Percentiles rank a stretch among this genome's conserved stretches.
phyloP scores from a whole-genome alignment of 1,140 invertebrate genomes.

The Aphaenogaster floridana region DNA sequence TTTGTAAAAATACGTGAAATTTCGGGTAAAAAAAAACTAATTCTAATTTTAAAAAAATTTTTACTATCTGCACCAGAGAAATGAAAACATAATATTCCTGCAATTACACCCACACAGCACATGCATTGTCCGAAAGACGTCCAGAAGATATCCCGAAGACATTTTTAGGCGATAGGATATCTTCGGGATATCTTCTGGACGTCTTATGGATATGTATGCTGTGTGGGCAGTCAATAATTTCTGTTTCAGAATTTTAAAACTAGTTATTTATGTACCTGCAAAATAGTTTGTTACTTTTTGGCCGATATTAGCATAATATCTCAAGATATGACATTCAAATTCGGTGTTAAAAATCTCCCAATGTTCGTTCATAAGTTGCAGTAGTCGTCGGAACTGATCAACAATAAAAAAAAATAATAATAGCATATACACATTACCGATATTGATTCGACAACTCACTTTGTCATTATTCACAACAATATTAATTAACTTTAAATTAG shows the following conservation, averaged over 20 bases:
- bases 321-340: conserved; percentile 7
- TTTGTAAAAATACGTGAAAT: not conserved
- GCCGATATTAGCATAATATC: conserved; percentile 23
- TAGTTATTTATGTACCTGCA: conserved; percentile 14
- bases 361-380: conserved; percentile 33
- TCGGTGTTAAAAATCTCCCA: conserved; percentile 10
- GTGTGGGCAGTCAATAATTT: not conserved
- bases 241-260: not conserved
- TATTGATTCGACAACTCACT: conserved; percentile 18
- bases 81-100: not conserved
- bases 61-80: not conserved
- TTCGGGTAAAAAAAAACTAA: not conserved
- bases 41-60: not conserved
- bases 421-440: not conserved
- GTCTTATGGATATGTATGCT: no score
- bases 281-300: conserved; percentile 30
- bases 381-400: conserved; percentile 3
- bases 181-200: no score
- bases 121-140: no score
- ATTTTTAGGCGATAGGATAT: no score
- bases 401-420: not conserved
- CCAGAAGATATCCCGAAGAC: no score
- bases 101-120: no score
- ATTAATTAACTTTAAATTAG: conserved; percentile 17
- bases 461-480: conserved; percentile 27